Evolutionary conservation across 1,140 invertebrate genomes (phyloP).

Genomic region (Phymastichus coffea): DNA sequence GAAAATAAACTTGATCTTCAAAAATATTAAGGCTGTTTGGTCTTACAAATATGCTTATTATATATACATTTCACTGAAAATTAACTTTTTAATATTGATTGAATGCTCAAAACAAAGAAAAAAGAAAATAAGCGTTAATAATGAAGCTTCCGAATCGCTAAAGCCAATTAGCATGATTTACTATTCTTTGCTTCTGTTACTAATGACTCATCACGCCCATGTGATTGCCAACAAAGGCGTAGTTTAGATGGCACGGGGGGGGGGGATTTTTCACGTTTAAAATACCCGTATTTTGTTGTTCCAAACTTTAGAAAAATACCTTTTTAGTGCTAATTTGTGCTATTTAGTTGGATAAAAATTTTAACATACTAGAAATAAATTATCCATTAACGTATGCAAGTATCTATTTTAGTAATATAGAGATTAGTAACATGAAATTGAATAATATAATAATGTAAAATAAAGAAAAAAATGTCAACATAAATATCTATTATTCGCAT

Average conservation of each 20-base stretch:
- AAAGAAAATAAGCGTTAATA: constrained; percentile 8
- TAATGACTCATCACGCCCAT: too few species aligned
- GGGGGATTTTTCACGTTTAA: constrained; percentile 19
- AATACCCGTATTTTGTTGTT: constrained; percentile 21
- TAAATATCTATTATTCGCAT: too few species aligned
- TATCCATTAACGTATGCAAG: too few species aligned
- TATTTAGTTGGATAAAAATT: not conserved
- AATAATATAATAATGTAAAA: too few species aligned
- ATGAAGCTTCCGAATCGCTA: too few species aligned
- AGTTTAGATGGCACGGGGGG: constrained; percentile 24
- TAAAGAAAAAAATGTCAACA: too few species aligned
- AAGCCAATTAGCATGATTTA: too few species aligned
- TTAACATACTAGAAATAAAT: not conserved
- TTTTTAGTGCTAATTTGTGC: not conserved
- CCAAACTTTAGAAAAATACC: not conserved
- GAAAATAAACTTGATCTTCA: constrained; percentile 12
- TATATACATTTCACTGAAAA: constrained; percentile 6
- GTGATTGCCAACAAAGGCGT: constrained; percentile 7
- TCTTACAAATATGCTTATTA: constrained; percentile 14
- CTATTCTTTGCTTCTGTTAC: too few species aligned
- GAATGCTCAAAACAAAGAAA: not conserved
- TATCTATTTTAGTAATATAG: too few species aligned
- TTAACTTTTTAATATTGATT: constrained; percentile 6
- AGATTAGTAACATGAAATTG: too few species aligned
- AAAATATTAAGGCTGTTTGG: constrained; percentile 11